Conservation (phyloP, 2,797 vertebrate species). For the Ctenochaetus hawaiiensis region DNA sequence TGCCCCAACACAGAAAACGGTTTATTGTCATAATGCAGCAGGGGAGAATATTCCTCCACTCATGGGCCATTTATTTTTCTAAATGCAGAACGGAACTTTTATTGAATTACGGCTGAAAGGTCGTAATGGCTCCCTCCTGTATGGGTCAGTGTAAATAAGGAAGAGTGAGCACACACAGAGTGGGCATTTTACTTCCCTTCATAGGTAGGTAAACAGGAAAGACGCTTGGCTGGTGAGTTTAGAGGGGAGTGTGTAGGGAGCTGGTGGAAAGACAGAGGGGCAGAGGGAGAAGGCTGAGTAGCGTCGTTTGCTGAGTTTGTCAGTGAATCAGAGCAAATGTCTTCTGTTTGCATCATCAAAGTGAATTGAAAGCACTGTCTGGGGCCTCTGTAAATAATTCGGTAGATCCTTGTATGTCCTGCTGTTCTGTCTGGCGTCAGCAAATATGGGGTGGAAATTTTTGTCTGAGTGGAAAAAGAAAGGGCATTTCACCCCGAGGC, state of each 20-base stretch:
- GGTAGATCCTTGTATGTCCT: conserved; percentile 38
- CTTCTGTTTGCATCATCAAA: conserved; percentile 64
- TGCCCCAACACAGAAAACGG: conserved; percentile 66
- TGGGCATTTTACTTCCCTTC: conserved; percentile 80
- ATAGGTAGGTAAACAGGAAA: conserved; percentile 85
- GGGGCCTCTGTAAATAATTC: conserved; percentile 62
- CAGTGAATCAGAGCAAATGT: conserved; percentile 64
- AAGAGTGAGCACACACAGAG: conserved; percentile 81
- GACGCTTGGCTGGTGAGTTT: conserved; percentile 71
- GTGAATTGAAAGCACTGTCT: conserved; percentile 55
- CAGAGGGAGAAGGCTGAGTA: conserved; percentile 1
- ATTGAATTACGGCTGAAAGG: conserved; percentile 85
- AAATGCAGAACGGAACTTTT: conserved; percentile 81
- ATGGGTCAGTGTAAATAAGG: conserved; percentile 82
- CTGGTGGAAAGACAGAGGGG: conserved; percentile 41
- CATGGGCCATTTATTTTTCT: conserved; percentile 82
- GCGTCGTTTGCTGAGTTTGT: conserved; percentile 27
- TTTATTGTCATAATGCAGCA: conserved; percentile 83
- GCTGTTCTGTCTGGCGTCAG: conserved; percentile 62
- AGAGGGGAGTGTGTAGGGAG: conserved; percentile 44
- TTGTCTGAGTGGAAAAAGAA: conserved; percentile 52
- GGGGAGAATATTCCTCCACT: conserved; percentile 78
- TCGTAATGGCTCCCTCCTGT: conserved; percentile 81
- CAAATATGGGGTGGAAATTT: conserved; percentile 61
- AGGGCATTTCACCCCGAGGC: conserved; percentile 53